Base-by-base conservation (phyloP, 2,113 vertebrate species). In the Rhea americana region DNA sequence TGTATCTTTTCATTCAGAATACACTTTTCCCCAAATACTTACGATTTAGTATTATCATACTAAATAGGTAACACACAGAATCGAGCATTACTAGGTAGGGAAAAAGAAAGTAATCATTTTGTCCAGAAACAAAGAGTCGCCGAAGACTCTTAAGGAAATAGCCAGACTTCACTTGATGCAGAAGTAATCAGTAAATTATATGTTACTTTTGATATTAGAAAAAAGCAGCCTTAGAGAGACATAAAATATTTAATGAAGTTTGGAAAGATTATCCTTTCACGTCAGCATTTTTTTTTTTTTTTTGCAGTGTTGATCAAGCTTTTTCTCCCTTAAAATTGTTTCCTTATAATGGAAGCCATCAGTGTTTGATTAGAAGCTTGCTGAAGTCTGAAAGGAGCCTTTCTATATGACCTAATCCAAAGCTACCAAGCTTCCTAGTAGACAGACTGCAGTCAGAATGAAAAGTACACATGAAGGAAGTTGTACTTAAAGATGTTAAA, bases 161-260 rank as follows among this genome's bases (percentile, higher is more conserved):
- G 63, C 47, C 87, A 89, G 87, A 89, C 63, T 75, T 91, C 59
- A 76, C 39, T 70, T 91, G 88, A 83, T 55, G 67, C 68, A 94
- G 80, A 96, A 95, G 61, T 91, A 95, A 94, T 67, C 78, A 80
- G 58, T 37, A 94, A 95, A 96, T 94, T 93, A 88, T 11, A 93
- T 43, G 53, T 84, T 94, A 85, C 63, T 82, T 93, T 30, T 85
- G 87, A 80, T 93, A 92, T 82, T 43, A 91, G 66, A 91, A 90
- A 85, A 94, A 93, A 32, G 26, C 71, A 91, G 79, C 51, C 68
- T 88, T 65, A 87, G 78, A 72, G 82, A 95, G 82, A 87, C 35
- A 82, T 65, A 83, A 95, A 93, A 90, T 95, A 95, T 95, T 95
- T 95, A 87, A 90, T 77, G 68, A 93, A 83, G 90, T 93, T 92